Conservation (phyloP, 2,888 invertebrate species). For the Chymomyza caudatula region DNA sequence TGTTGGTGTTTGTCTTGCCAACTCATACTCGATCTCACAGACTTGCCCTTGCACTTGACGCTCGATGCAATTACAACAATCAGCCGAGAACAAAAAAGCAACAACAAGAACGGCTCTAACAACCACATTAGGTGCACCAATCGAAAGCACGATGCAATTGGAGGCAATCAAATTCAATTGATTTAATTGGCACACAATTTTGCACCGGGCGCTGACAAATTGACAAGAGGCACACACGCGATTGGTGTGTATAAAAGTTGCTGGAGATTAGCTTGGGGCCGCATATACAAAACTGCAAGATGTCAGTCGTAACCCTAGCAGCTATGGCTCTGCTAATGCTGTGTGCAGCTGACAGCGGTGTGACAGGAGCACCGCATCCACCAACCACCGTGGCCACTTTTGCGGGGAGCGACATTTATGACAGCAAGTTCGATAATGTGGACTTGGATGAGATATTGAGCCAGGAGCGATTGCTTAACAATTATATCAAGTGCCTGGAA, state of each 20-base stretch:
- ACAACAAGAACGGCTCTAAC: neutral
- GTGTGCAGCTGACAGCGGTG: too few relatives aligned
- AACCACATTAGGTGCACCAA: neutral
- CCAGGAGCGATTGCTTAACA: constrained; percentile 83
- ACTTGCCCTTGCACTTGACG: neutral
- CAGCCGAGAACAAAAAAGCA: neutral
- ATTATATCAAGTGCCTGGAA: constrained; percentile 84
- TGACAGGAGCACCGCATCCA: constrained; percentile 44
- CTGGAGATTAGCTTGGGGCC: neutral
- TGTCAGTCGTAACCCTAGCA: constrained; percentile 26
- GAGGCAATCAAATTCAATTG: constrained; percentile 45
- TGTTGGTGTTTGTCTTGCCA: neutral
- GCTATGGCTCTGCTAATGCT: neutral
- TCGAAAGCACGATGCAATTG: constrained; percentile 3
- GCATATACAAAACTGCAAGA: constrained; percentile 7
- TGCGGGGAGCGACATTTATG: constrained; percentile 77
- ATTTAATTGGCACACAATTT: constrained; percentile 30
- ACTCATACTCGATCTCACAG: neutral
- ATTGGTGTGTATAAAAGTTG: constrained; percentile 29
- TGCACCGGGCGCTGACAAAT: constrained; percentile 20
- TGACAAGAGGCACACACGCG: constrained; percentile 36
- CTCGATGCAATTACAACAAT: neutral
- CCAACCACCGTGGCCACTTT: constrained; percentile 46
- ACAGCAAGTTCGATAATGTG: constrained; percentile 84
- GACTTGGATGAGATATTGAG: constrained; percentile 83